Evolutionary conservation across 1,140 invertebrate species (phyloP).

Genomic region (Mercenaria mercenaria): DNA sequence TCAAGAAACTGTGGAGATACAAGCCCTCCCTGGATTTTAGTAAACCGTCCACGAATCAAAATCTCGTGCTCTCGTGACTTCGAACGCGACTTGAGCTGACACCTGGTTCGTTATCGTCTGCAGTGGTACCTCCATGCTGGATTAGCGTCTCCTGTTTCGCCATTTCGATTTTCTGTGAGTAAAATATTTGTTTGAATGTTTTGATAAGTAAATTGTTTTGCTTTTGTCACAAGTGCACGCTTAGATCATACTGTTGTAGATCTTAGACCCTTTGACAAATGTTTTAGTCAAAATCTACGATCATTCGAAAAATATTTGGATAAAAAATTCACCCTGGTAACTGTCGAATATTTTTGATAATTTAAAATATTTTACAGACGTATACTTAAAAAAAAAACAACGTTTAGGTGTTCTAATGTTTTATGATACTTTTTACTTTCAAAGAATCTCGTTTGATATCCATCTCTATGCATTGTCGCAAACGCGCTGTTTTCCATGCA

Average conservation of each 20-base stretch:
- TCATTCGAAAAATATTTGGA: no score
- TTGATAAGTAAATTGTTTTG: not conserved
- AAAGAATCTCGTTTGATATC: no score
- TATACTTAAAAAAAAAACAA: no score
- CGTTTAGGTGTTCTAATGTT: no score
- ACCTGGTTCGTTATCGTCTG: slow-evolving; percentile 56
- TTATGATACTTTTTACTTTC: no score
- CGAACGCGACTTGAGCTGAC: slow-evolving; percentile 32
- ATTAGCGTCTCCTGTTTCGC: slow-evolving; percentile 60
- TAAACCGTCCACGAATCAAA: slow-evolving; percentile 39
- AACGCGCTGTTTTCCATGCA: no score
- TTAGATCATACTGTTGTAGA: not conserved
- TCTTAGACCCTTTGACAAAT: not conserved
- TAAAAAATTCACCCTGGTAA: no score
- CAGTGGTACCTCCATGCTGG: slow-evolving; percentile 58
- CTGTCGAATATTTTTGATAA: no score
- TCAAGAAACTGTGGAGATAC: not conserved
- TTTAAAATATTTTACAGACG: no score
- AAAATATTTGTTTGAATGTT: not conserved
- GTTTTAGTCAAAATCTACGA: no score
- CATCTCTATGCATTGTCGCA: no score
- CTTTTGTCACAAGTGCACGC: no score
- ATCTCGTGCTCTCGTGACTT: slow-evolving; percentile 51
- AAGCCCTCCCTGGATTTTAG: slow-evolving; percentile 13
- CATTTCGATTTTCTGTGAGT: slow-evolving; percentile 64